Evolutionary conservation across 2,888 invertebrate genomes (phyloP), one percentile per base, ranked within the genome.

Genomic region (Pandemis heparana): DNA sequence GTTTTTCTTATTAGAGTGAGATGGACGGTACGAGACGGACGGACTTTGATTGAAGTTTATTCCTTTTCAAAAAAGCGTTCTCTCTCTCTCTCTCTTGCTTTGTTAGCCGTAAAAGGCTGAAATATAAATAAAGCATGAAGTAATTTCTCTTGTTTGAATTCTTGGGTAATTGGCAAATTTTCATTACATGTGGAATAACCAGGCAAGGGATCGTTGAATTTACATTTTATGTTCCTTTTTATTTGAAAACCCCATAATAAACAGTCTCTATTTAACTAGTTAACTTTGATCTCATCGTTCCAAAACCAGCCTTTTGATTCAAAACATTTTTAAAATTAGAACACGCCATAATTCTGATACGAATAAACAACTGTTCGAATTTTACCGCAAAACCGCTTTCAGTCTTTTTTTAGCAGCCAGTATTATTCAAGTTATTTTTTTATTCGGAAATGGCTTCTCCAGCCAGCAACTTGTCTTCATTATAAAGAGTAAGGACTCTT

Each of bases 401-500:
- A 62, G 62, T 41, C 38, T 38, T 41, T 39, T 16, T 41, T 39
- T 41, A 62, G 16, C 62, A 16, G 62, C 62, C 62, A 62, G 62
- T 62, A 62, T 41, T 41, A 62, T 18, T 41, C 41, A 46, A 59
- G 38, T 65, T 56, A 23, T 70, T 61, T 61, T 32, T 62, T 61
- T 70, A 62, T 61, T 60, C 51, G 61, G 32, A 61, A 39, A 51
- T 62, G 61, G 61, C 61, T 14, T 41, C 53, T 53, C 51, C 53
- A 63, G 70, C 39, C 62, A 62, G 41, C 62, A 16, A 62, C 62
- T 62, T 62, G 32, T 18, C 65, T 56, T 62, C 62, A 62, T 62
- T 62, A 62, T 41, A 18, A 16, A 38, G 38, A 16, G 41, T 41
- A 62, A 62, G 62, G 16, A 62, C 85, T 85, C 84, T 87, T 75